Conservation (phyloP, 1,140 invertebrate genomes). For the Teleogryllus occipitalis region DNA sequence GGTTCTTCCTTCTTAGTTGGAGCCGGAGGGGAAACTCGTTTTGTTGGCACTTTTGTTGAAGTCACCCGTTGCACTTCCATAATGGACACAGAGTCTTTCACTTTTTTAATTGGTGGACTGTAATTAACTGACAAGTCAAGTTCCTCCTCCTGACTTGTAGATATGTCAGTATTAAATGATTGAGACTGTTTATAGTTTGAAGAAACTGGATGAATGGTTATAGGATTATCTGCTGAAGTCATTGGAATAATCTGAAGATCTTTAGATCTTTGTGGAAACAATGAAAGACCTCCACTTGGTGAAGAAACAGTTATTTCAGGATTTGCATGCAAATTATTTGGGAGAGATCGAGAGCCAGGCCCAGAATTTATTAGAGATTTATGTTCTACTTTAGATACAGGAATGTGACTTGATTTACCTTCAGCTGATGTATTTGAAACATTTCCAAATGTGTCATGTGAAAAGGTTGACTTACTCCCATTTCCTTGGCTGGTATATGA, state of each 20-base stretch:
- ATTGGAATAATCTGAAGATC: background rate
- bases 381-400: background rate
- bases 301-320: background rate
- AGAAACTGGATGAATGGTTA: slow-evolving; percentile 7
- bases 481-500: background rate
- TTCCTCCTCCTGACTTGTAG: background rate
- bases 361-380: background rate
- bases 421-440: background rate
- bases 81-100: slow-evolving; percentile 9
- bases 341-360: too few species aligned
- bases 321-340: background rate
- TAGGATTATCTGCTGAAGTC: slow-evolving; percentile 3
- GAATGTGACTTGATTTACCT: background rate
- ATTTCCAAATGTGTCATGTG: background rate
- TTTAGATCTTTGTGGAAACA: slow-evolving; percentile 1
- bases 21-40: background rate
- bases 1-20: background rate
- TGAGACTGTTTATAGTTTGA: background rate
- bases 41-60: background rate
- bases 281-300: background rate
- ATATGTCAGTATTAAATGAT: background rate
- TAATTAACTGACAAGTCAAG: background rate
- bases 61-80: background rate
- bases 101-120: background rate
- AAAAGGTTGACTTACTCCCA: background rate